phyloP scores from a whole-genome alignment of 1,140 invertebrate genomes.

The Diprion similis region DNA sequence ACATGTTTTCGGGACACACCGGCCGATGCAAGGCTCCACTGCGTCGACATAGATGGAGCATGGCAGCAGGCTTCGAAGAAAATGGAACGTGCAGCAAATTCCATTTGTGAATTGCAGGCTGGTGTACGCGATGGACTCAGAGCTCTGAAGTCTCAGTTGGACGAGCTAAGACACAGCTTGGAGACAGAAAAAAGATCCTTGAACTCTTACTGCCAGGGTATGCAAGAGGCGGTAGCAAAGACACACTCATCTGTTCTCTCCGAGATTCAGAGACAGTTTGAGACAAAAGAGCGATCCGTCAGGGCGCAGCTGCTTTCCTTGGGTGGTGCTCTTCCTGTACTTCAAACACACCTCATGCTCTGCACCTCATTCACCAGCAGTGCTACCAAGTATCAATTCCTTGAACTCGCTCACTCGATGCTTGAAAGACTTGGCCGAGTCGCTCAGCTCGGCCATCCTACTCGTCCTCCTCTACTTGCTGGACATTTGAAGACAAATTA shows the following conservation, averaged over 20 bases:
- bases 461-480: constrained; percentile 60
- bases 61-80: constrained; percentile 73
- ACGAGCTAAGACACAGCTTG: constrained; percentile 70
- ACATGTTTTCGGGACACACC: constrained; percentile 75
- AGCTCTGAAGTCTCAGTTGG: constrained; percentile 70
- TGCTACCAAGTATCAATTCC: constrained; percentile 75
- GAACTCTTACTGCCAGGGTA: constrained; percentile 71
- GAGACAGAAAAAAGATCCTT: constrained; percentile 72
- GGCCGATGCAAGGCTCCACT: constrained; percentile 69
- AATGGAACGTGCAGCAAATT: constrained; percentile 66
- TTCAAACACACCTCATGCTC: constrained; percentile 72
- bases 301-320: constrained; percentile 66
- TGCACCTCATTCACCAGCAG: constrained; percentile 73
- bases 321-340: constrained; percentile 68
- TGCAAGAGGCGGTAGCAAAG: constrained; percentile 71
- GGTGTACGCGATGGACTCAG: constrained; percentile 70
- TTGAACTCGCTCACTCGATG: constrained; percentile 72
- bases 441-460: constrained; percentile 71
- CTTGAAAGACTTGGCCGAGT: constrained; percentile 71
- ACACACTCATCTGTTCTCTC: constrained; percentile 69
- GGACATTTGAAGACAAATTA: constrained; percentile 68
- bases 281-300: constrained; percentile 71
- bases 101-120: constrained; percentile 68
- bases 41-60: constrained; percentile 76
- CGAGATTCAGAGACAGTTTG: constrained; percentile 73